These are phyloP conservation scores for Mechanitis mazaeus DNA, from an alignment of 2,888 invertebrate species.

Conservation along the genomic window DNA sequence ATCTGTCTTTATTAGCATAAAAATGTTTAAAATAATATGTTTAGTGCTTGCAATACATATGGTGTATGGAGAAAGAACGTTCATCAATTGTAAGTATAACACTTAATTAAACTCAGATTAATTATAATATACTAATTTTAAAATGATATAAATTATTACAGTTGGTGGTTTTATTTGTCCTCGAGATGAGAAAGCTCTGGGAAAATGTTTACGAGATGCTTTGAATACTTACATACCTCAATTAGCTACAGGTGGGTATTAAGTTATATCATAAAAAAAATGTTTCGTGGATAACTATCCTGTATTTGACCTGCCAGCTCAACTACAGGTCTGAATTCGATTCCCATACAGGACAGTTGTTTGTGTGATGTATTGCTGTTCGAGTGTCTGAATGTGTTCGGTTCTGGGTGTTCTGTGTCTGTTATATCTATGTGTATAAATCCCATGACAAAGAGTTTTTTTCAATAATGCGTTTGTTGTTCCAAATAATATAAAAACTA, in stretches of 20 bases:
- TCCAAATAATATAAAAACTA: no score
- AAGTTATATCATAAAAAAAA: not conserved
- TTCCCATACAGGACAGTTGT: no score
- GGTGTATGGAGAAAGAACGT: constrained; percentile 26
- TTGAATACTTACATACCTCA: constrained; percentile 79
- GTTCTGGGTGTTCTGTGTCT: no score
- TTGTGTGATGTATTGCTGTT: no score
- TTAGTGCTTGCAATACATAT: constrained; percentile 17
- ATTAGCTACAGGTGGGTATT: constrained; percentile 70
- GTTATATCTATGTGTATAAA: no score
- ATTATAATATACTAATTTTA: not conserved
- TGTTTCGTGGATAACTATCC: no score
- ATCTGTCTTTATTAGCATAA: not conserved
- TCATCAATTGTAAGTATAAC: constrained; percentile 32
- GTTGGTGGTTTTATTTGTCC: constrained; percentile 82
- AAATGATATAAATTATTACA: constrained; percentile 41
- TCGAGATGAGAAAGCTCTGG: constrained; percentile 79
- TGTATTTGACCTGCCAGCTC: no score
- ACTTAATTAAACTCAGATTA: not conserved
- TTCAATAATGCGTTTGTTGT: no score
- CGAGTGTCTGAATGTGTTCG: no score
- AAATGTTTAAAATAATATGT: constrained; percentile 28
- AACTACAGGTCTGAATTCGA: no score
- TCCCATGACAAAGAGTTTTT: no score
- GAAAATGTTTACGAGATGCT: constrained; percentile 78